Base-by-base conservation (phyloP, 2,113 vertebrate species). In the Grammomys surdaster region DNA sequence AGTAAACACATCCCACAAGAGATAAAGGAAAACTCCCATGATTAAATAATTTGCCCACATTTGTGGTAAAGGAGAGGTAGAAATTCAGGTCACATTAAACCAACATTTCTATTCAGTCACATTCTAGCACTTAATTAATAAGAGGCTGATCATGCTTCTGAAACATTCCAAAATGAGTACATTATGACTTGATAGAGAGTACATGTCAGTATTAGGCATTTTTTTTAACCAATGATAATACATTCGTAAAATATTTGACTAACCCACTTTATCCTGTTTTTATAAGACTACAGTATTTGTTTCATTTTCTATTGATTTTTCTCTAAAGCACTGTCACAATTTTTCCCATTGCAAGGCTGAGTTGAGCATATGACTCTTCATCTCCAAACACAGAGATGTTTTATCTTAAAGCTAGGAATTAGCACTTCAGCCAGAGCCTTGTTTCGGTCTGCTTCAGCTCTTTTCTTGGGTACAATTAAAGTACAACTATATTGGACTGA, bases 401-500 rank as follows among this genome's bases (percentile, higher is more conserved):
- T 94, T 48, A 84, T 95, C 43, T 31, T 85, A 13, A 0, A 88
- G 46, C 81, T 88, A 36, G 46, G 70, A 96, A 94, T 20, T 73
- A 88, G 17, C 10, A 82, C 40, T 95, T 96, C 70, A 95, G 56
- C 88, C 33, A 89, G 88, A 95, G 28, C 5, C 78, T 89, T 43
- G 78, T 67, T 67, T 80, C 40, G 5, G 4, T 43, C 84, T 51
- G 28, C 7, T 76, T 94, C 78, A 91, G 84, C 73, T 69, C 24
- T 48, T 89, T 96, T 75, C 19, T 70, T 70, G 70, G 54, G 43
- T 93, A 91, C 67, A 94, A 92, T 51, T 72, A 14, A 60, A 72
- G 1, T 94, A 85, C 95, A 94, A 91, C 94, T 92, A 91, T 65
- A 93, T 40, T 86, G 14, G 60, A 89, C 33, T 94, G 43, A 84